phyloP scores from a whole-genome alignment of 1,140 invertebrate genomes.

The Zaprionus camerounensis region DNA sequence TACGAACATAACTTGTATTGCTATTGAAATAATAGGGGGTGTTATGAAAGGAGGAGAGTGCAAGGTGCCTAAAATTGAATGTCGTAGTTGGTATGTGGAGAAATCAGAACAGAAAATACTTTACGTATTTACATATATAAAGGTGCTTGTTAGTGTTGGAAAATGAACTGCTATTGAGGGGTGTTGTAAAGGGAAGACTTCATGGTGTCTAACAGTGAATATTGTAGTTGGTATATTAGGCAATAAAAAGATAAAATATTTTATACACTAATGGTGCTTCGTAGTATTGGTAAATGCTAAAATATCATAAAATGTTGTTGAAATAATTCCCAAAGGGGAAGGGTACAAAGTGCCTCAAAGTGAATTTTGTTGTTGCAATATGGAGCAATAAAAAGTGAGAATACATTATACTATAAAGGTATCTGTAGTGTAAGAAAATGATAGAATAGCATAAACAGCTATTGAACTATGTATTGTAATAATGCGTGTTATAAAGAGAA shows the following conservation, averaged over 20 bases:
- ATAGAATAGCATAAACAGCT: neutral
- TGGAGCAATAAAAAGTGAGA: too few species aligned
- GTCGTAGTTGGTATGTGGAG: too few species aligned
- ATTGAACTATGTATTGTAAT: neutral
- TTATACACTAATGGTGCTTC: neutral
- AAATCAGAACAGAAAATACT: too few species aligned
- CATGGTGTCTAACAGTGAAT: too few species aligned
- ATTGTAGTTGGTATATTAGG: too few species aligned
- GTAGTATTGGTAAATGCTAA: conserved; percentile 9
- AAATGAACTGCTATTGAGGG: too few species aligned
- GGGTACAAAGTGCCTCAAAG: too few species aligned
- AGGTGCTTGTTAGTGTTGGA: neutral
- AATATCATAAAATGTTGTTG: neutral
- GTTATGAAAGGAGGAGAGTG: neutral
- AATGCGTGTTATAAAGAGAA: neutral
- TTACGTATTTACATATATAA: neutral
- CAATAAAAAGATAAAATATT: too few species aligned
- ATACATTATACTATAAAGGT: neutral
- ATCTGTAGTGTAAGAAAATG: neutral
- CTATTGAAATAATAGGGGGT: neutral
- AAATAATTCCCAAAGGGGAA: neutral
- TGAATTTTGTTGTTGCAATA: too few species aligned
- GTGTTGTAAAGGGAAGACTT: too few species aligned
- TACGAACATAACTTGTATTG: neutral
- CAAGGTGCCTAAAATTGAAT: too few species aligned